Percentiles rank a stretch among this genome's conserved stretches.
Conservation (phyloP, 2,113 vertebrate species). For the Hystrix cristata region DNA sequence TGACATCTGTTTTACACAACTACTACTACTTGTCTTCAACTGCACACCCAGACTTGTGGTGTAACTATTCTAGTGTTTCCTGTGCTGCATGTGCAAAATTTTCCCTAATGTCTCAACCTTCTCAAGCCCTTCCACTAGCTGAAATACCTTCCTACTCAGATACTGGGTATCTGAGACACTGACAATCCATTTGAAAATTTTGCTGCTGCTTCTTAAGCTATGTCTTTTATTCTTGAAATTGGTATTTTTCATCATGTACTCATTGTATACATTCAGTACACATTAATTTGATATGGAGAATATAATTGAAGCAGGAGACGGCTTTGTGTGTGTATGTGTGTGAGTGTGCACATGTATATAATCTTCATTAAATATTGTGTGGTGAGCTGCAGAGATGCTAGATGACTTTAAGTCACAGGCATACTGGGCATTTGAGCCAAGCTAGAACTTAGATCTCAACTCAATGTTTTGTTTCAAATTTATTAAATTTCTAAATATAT, state of each 20-base stretch:
- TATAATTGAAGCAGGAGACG: background rate
- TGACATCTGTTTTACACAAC: background rate
- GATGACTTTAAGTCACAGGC: slow-evolving; percentile 40
- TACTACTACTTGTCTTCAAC: background rate
- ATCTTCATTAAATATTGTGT: slow-evolving; percentile 28
- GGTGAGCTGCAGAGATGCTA: slow-evolving; percentile 26
- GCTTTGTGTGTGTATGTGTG: background rate
- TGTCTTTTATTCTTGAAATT: slow-evolving; percentile 41
- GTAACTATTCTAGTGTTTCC: background rate
- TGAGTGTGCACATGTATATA: background rate
- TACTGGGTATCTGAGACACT: background rate
- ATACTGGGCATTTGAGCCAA: background rate
- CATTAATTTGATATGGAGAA: background rate
- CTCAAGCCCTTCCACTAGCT: background rate
- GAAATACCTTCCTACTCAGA: background rate
- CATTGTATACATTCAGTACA: background rate
- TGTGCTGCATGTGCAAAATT: background rate
- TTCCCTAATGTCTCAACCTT: background rate
- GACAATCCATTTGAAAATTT: slow-evolving; percentile 50
- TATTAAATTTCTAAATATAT: slow-evolving; percentile 59
- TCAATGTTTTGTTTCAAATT: slow-evolving; percentile 36
- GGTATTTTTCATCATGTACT: background rate
- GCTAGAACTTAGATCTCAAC: slow-evolving; percentile 19
- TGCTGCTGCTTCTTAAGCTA: slow-evolving; percentile 22
- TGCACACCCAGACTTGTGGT: background rate